Evolutionary conservation across 2,113 vertebrate species (phyloP).

Genomic region (Mormyrus lacerda): DNA sequence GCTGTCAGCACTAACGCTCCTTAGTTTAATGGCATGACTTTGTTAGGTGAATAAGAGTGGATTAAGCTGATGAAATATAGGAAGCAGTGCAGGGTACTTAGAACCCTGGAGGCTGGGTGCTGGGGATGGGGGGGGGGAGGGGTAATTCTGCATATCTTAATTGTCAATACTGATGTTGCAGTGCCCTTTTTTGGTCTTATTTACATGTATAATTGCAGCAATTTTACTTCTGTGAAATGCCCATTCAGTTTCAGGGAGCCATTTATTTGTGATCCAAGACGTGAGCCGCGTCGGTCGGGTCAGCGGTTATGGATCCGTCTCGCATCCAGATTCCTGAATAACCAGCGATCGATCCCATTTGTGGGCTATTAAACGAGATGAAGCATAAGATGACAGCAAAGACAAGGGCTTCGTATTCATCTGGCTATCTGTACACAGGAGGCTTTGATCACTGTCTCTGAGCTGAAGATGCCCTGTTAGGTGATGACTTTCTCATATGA

Average conservation of each 20-base stretch:
- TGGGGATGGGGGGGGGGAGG: background rate
- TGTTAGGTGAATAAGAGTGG: background rate
- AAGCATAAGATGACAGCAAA: background rate
- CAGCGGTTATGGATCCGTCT: background rate
- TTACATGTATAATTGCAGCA: background rate
- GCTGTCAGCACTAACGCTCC: background rate
- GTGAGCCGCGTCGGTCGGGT: background rate
- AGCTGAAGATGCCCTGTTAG: background rate
- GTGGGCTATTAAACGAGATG: background rate
- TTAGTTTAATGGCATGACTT: background rate
- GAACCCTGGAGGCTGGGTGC: background rate
- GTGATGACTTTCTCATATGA: background rate
- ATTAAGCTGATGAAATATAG: background rate
- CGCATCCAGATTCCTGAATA: background rate
- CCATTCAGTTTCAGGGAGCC: background rate
- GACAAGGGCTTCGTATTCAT: background rate
- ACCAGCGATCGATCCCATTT: background rate
- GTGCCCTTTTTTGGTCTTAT: background rate
- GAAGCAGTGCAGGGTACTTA: background rate
- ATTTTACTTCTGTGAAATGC: background rate
- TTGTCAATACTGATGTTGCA: background rate
- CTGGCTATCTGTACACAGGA: background rate
- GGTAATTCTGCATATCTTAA: background rate
- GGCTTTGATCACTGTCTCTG: background rate
- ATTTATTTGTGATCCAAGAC: background rate